phyloP scores from a whole-genome alignment of 2,113 vertebrate species.

The Mesoclemmys tuberculata region DNA sequence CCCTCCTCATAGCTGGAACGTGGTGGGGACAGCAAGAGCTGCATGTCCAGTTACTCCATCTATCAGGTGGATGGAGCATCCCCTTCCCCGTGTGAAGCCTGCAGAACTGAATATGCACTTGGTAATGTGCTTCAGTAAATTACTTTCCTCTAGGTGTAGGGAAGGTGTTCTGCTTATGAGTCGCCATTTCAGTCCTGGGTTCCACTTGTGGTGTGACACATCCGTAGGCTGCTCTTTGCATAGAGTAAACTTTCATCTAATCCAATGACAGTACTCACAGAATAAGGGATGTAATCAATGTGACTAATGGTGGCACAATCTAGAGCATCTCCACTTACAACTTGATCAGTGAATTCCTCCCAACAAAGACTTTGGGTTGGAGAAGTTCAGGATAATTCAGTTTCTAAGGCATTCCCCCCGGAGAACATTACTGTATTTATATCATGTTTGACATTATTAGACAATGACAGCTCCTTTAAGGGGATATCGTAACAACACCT shows the following conservation, averaged over 20 bases:
- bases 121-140: not conserved
- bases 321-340: not conserved
- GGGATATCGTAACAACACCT: not conserved
- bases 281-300: not conserved
- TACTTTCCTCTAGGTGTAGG: not conserved
- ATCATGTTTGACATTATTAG: not conserved
- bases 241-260: not conserved
- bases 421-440: not conserved
- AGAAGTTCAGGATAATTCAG: not conserved
- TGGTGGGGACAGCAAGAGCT: not conserved
- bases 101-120: rapidly evolving
- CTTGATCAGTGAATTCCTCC: not conserved
- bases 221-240: not conserved
- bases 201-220: not conserved
- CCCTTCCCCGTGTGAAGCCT: not conserved
- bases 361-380: not conserved
- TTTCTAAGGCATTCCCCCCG: not conserved
- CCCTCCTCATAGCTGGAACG: not conserved
- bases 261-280: not conserved
- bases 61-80: not conserved
- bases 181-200: not conserved
- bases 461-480: constrained; percentile 6
- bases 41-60: rapidly evolving
- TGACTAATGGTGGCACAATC: not conserved
- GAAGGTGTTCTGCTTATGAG: not conserved